phyloP scores from a whole-genome alignment of 1,140 invertebrate species.

The Microplitis demolitor region DNA sequence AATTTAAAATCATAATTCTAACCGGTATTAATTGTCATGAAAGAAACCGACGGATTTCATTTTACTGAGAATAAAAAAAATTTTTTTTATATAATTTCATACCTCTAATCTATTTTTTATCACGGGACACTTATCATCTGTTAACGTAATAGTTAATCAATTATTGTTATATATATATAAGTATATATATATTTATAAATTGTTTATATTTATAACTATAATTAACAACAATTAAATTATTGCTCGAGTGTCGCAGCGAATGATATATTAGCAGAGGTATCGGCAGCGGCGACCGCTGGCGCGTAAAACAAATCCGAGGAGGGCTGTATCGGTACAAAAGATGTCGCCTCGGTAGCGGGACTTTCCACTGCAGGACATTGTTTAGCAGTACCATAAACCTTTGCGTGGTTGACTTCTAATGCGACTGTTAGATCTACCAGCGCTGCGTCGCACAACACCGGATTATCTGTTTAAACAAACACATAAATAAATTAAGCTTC shows the following conservation, averaged over 20 bases:
- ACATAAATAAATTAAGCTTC: not conserved
- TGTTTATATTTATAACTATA: constrained; percentile 2
- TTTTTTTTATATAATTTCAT: no score
- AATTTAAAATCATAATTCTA: no score
- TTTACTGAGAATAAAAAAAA: no score
- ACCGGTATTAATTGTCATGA: no score
- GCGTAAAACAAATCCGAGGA: constrained; percentile 43
- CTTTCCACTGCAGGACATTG: constrained; percentile 50
- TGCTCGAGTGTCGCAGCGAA: constrained; percentile 58
- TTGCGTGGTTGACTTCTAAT: constrained; percentile 72
- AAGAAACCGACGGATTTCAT: no score
- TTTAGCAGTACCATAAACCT: constrained; percentile 66
- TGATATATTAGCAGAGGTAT: constrained; percentile 53
- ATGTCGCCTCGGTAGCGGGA: constrained; percentile 29
- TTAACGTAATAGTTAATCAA: no score
- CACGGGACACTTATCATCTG: no score
- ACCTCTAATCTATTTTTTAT: no score
- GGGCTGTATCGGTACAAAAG: constrained; percentile 44
- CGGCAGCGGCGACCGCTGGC: constrained; percentile 45
- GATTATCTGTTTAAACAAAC: constrained; percentile 67
- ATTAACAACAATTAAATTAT: constrained; percentile 8
- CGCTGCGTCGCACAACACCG: constrained; percentile 73
- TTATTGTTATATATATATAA: no score
- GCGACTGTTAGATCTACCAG: constrained; percentile 70
- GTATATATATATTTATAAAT: not conserved